Percentiles rank a stretch among this genome's conserved stretches.
Conservation (phyloP, 2,113 vertebrate genomes). For the Anhinga rufa region DNA sequence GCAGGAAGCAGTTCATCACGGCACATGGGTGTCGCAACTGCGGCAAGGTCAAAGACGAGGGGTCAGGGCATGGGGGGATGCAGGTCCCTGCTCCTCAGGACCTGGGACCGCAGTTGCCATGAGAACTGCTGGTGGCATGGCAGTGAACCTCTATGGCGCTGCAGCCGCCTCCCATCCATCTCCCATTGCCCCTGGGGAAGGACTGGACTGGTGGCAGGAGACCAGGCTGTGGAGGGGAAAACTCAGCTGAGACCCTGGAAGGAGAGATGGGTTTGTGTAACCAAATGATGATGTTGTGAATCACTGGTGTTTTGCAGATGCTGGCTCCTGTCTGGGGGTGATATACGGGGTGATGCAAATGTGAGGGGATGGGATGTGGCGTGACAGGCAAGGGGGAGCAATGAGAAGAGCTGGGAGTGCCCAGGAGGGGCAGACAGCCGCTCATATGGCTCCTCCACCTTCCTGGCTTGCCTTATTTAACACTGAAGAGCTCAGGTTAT, state of each 20-base stretch:
- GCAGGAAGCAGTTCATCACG: neutral
- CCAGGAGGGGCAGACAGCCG: neutral
- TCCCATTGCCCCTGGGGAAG: neutral
- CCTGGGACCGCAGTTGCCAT: neutral
- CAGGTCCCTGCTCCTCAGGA: neutral
- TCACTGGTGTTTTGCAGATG: neutral
- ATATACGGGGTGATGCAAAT: accelerated
- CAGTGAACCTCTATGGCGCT: accelerated
- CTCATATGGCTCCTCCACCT: neutral
- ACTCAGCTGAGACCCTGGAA: neutral
- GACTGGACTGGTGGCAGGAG: accelerated
- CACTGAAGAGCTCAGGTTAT: neutral
- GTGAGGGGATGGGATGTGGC: neutral
- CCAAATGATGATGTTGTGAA: neutral
- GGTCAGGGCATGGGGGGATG: neutral
- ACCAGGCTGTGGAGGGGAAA: neutral
- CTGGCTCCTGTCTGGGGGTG: neutral
- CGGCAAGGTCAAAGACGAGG: neutral
- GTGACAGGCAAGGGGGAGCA: no score
- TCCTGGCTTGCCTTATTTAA: neutral
- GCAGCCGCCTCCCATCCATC: neutral
- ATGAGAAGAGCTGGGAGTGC: neutral
- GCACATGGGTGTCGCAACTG: neutral
- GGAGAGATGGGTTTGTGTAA: neutral
- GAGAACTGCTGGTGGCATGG: neutral